These are phyloP conservation scores for Embidobia sp. DNA, from an alignment of 2,888 invertebrate genomes.

Conservation along the genomic window DNA sequence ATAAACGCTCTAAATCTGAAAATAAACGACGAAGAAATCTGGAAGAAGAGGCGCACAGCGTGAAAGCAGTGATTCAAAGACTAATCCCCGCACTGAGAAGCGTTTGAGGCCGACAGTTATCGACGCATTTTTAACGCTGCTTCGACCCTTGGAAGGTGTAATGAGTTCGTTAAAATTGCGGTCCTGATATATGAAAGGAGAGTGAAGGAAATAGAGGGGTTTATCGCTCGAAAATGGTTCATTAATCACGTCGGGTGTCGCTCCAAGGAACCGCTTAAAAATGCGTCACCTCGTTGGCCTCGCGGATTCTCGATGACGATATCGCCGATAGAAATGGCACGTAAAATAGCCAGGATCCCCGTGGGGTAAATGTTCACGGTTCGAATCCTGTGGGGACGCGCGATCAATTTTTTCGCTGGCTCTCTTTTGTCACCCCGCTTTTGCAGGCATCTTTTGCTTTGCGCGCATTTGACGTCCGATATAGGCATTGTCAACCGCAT, in stretches of 20 bases:
- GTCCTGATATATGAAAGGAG: slow-evolving; percentile 45
- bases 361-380: slow-evolving; percentile 74
- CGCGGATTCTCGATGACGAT: slow-evolving; percentile 73
- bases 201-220: slow-evolving; percentile 15
- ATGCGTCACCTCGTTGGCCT: slow-evolving; percentile 16
- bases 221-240: slow-evolving; percentile 35
- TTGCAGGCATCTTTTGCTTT: slow-evolving; percentile 16
- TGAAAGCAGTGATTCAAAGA: background rate
- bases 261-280: slow-evolving; percentile 17
- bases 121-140: slow-evolving; percentile 26
- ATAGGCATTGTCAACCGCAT: slow-evolving; percentile 32
- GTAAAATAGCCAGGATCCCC: slow-evolving; percentile 78
- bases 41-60: no score
- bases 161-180: slow-evolving; percentile 55
- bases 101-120: slow-evolving; percentile 1
- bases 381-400: slow-evolving; percentile 18
- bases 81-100: background rate
- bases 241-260: slow-evolving; percentile 46
- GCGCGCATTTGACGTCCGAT: slow-evolving; percentile 4
- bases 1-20: no score
- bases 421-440: slow-evolving; percentile 60
- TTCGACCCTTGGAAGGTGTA: slow-evolving; percentile 20
- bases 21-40: no score
- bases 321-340: slow-evolving; percentile 80
- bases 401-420: slow-evolving; percentile 45